Evolutionary conservation across 64 coral and sea anemone genomes (phyloP).

Genomic region (Exaiptasia diaphana): DNA sequence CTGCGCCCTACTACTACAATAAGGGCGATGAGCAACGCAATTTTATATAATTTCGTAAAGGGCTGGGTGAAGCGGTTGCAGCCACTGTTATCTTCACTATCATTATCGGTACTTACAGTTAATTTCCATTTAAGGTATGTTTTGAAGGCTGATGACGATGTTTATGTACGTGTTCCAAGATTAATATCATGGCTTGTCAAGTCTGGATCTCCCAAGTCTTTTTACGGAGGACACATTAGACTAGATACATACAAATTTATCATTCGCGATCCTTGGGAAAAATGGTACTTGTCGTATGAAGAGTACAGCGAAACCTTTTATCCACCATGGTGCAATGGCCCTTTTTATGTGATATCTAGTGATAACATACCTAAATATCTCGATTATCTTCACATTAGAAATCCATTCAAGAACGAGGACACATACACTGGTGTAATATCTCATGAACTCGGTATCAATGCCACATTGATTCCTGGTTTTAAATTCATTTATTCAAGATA

Average conservation of each 20-base stretch:
- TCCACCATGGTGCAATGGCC: not conserved
- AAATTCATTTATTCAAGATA: too few species aligned
- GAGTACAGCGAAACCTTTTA: not conserved
- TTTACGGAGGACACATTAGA: slow-evolving; percentile 15
- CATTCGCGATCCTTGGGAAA: not conserved
- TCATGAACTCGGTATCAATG: not conserved
- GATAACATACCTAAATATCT: not conserved
- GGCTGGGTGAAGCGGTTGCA: too few species aligned
- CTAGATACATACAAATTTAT: not conserved
- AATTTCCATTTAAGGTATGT: too few species aligned
- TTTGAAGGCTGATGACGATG: slow-evolving; percentile 22
- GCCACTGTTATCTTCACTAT: too few species aligned
- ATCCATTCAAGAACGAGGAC: not conserved
- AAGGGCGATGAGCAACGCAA: too few species aligned
- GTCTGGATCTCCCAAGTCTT: not conserved
- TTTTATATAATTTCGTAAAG: too few species aligned
- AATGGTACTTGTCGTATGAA: not conserved
- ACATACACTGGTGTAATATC: not conserved
- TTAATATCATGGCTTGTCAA: not conserved
- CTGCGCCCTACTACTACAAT: too few species aligned
- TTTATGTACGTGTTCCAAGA: slow-evolving; percentile 16
- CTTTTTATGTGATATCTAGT: not conserved
- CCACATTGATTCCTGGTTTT: not conserved
- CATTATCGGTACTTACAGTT: too few species aligned
- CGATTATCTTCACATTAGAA: not conserved